phyloP scores from a whole-genome alignment of 2,113 vertebrate genomes.

The Oncorhynchus gorbuscha region DNA sequence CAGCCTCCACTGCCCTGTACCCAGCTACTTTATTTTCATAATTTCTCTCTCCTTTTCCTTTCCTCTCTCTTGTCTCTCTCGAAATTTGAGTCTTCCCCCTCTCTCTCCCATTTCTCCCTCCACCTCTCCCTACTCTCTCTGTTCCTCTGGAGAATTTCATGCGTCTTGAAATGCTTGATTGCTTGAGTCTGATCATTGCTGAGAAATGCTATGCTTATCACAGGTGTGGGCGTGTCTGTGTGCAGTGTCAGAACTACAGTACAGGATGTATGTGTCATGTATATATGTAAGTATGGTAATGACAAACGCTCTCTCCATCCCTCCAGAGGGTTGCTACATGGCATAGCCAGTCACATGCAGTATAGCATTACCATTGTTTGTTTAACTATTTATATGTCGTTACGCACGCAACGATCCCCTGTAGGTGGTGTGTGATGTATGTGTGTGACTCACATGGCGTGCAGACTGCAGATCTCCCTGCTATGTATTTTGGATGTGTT shows the following conservation, averaged over 20 bases:
- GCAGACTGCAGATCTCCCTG: too few relatives aligned
- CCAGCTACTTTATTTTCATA: conserved; percentile 51
- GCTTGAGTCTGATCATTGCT: too few relatives aligned
- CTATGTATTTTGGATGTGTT: too few relatives aligned
- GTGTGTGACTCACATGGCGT: background rate
- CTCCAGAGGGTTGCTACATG: background rate
- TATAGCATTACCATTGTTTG: conserved; percentile 16
- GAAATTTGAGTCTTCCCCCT: background rate
- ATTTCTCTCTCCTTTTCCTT: background rate
- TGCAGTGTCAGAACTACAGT: too few relatives aligned
- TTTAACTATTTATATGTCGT: conserved; percentile 44
- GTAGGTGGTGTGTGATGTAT: background rate
- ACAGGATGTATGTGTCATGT: too few relatives aligned
- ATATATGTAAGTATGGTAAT: too few relatives aligned
- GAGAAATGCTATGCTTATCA: too few relatives aligned
- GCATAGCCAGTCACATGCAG: background rate
- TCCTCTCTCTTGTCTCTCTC: background rate
- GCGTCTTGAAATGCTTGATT: too few relatives aligned
- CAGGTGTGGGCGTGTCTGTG: too few relatives aligned
- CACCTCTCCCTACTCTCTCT: background rate
- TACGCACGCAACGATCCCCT: background rate
- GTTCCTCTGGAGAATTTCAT: background rate
- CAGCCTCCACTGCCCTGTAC: background rate
- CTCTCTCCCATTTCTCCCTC: background rate
- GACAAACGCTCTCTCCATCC: conserved; percentile 6